phyloP scores from a whole-genome alignment of 2,888 invertebrate genomes.

The Pollenia labialis region DNA sequence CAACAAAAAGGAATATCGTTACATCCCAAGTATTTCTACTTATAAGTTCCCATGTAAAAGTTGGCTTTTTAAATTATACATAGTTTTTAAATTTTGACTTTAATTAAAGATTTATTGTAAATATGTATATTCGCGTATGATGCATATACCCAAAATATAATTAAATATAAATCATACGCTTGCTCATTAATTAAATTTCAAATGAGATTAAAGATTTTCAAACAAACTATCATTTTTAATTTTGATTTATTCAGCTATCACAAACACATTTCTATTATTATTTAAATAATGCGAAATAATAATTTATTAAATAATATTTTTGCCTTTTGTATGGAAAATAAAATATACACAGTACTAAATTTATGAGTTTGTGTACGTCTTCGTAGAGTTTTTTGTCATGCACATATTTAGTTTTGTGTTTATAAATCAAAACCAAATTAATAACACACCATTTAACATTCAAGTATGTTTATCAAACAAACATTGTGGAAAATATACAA shows the following conservation, averaged over 20 bases:
- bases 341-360: not conserved
- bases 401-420: conserved; percentile 33
- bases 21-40: too few species aligned
- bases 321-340: not conserved
- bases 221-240: not conserved
- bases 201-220: not conserved
- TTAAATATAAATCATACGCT: not conserved
- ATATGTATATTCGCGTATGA: not conserved
- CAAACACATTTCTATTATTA: conserved; percentile 5
- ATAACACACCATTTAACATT: conserved; percentile 54
- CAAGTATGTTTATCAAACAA: conserved; percentile 45
- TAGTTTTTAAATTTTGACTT: too few species aligned
- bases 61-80: too few species aligned
- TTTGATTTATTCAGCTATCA: conserved; percentile 26
- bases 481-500: conserved; percentile 43
- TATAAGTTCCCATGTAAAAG: too few species aligned
- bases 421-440: conserved; percentile 51
- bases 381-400: conserved; percentile 10
- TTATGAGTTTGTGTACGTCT: not conserved
- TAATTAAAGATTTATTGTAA: too few species aligned
- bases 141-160: not conserved
- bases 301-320: conserved; percentile 4
- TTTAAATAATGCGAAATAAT: not conserved
- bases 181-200: not conserved
- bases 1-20: too few species aligned